These are phyloP conservation scores for Cistogaster globosa DNA, from an alignment of 2,888 invertebrate genomes.

Conservation along the genomic window DNA sequence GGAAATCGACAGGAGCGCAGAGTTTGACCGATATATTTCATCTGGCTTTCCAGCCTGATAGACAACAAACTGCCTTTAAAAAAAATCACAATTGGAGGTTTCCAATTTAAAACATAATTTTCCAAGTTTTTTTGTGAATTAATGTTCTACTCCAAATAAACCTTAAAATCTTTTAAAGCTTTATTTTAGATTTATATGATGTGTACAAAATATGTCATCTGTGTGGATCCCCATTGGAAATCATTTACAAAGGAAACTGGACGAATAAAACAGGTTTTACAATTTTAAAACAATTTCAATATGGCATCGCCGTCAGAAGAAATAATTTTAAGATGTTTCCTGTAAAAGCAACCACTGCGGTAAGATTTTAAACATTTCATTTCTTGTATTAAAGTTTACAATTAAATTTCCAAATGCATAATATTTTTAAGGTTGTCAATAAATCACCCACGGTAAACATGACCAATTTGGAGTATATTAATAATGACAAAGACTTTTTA, in stretches of 20 bases:
- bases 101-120: no score
- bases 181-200: constrained; percentile 76
- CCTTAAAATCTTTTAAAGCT: constrained; percentile 43
- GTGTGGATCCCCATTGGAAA: constrained; percentile 69
- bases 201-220: constrained; percentile 76
- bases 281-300: constrained; percentile 66
- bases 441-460: constrained; percentile 72
- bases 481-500: constrained; percentile 72
- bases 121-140: no score
- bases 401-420: no score
- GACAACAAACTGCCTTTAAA: no score
- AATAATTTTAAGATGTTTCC: constrained; percentile 75
- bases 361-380: constrained; percentile 27
- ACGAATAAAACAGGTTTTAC: constrained; percentile 72
- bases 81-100: no score
- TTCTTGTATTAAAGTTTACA: neutral
- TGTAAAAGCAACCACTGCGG: constrained; percentile 75
- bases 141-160: no score
- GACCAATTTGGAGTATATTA: constrained; percentile 72
- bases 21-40: no score
- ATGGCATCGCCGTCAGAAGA: constrained; percentile 75
- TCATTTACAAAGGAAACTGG: constrained; percentile 78
- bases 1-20: no score
- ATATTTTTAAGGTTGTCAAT: constrained; percentile 73
- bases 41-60: no score